phyloP scores from a whole-genome alignment of 2,113 vertebrate species.

The Podarcis raffonei region DNA sequence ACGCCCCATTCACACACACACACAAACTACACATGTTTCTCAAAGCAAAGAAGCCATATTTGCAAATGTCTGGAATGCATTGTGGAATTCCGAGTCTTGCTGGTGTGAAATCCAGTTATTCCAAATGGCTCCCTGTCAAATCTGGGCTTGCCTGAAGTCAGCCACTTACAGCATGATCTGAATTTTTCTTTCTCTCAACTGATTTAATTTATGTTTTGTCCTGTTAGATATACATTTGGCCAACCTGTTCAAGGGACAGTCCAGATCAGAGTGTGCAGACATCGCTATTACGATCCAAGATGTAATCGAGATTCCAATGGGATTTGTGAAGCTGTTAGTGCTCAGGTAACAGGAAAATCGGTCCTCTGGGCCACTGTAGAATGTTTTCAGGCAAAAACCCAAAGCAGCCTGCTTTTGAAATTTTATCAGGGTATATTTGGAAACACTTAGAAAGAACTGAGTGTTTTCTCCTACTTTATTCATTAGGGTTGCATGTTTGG shows the following conservation, averaged over 20 bases:
- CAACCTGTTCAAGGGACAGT: conserved; percentile 70
- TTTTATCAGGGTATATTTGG: background rate
- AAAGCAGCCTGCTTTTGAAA: background rate
- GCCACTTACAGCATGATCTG: background rate
- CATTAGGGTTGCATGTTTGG: background rate
- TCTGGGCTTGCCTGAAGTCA: background rate
- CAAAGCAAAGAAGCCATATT: background rate
- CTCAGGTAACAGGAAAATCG: conserved; percentile 58
- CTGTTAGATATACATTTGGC: conserved; percentile 72
- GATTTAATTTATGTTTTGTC: background rate
- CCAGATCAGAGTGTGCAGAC: conserved; percentile 64
- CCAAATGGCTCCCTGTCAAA: background rate
- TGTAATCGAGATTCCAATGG: conserved; percentile 55
- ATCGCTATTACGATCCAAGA: background rate
- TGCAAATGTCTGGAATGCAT: background rate
- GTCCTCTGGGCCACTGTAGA: background rate
- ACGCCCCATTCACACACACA: too few relatives aligned
- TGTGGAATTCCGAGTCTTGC: background rate
- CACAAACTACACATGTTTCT: background rate
- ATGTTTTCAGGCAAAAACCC: background rate
- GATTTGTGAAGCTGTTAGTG: conserved; percentile 61
- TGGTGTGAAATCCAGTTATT: background rate
- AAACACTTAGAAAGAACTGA: background rate
- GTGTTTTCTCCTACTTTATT: background rate
- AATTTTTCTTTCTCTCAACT: background rate